phyloP scores from a whole-genome alignment of 1,140 invertebrate species.

The Protaetia brevitarsis region DNA sequence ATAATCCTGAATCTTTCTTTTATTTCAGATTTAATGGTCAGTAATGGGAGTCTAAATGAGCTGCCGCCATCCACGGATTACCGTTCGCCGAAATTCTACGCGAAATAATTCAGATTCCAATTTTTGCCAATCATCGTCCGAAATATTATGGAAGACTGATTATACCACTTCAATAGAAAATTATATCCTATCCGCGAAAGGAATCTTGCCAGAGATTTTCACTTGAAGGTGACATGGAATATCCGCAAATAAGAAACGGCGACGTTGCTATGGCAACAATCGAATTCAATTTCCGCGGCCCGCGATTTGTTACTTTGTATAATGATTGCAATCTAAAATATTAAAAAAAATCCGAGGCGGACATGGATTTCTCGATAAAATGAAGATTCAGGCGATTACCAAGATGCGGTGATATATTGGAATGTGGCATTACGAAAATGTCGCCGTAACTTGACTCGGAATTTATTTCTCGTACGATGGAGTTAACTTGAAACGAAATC shows the following conservation, averaged over 20 bases:
- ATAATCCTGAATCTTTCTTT: neutral
- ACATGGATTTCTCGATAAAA: neutral
- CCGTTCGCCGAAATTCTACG: neutral
- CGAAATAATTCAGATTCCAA: neutral
- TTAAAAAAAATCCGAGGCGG: neutral
- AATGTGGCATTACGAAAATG: neutral
- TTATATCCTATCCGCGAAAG: neutral
- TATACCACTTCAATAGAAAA: neutral
- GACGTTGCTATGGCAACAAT: neutral
- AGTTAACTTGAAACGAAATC: neutral
- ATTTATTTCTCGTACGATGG: neutral
- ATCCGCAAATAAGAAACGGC: neutral
- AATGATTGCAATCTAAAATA: neutral
- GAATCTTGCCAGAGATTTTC: neutral
- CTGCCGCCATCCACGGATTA: neutral
- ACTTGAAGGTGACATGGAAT: neutral
- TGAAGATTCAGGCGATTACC: neutral
- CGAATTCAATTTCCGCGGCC: neutral
- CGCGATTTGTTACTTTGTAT: neutral
- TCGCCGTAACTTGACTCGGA: neutral
- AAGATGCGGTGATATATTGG: neutral
- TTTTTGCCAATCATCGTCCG: neutral
- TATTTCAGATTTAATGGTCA: conserved; percentile 3
- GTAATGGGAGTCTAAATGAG: neutral
- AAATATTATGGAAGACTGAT: conserved; percentile 8